A percentile compares a stretch with the other conserved stretches of the same genome.
phyloP scores from a whole-genome alignment of 2,888 invertebrate species.

The Macrophya annulata region DNA sequence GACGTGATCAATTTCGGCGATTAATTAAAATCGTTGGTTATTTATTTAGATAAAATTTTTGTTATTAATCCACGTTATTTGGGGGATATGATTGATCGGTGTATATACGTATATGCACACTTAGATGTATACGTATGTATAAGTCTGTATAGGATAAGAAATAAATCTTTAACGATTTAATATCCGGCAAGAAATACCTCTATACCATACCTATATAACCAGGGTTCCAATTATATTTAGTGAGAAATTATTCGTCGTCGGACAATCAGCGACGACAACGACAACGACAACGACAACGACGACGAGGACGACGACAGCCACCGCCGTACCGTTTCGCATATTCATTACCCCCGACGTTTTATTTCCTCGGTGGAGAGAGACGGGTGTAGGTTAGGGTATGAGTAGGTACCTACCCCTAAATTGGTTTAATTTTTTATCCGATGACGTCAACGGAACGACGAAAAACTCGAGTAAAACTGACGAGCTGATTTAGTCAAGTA shows the following conservation, averaged over 20 bases:
- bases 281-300: background rate
- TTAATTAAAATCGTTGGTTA: background rate
- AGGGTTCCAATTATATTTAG: constrained; percentile 14
- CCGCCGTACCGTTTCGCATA: background rate
- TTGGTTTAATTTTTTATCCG: constrained; percentile 25
- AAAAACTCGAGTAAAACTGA: constrained; percentile 27
- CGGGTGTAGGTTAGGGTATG: background rate
- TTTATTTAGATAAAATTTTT: background rate
- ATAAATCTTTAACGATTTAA: constrained; percentile 12
- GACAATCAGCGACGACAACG: constrained; percentile 5
- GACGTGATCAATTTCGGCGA: background rate
- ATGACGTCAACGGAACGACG: constrained; percentile 42
- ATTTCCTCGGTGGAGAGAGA: background rate
- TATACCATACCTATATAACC: background rate
- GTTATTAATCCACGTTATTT: too few relatives aligned
- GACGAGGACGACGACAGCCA: background rate
- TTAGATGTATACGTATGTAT: background rate
- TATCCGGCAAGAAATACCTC: background rate
- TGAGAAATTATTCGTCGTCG: background rate
- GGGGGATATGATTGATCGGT: background rate
- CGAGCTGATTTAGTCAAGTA: constrained; percentile 43
- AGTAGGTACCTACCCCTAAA: constrained; percentile 12
- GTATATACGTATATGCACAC: too few relatives aligned
- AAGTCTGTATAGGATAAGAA: background rate
- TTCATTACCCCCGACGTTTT: constrained; percentile 12